Evolutionary conservation across 37 sponge, comb jelly and placozoan genomes (phyloP), one percentile per base, ranked within the genome.

Genomic region (Aplysina aerophoba): DNA sequence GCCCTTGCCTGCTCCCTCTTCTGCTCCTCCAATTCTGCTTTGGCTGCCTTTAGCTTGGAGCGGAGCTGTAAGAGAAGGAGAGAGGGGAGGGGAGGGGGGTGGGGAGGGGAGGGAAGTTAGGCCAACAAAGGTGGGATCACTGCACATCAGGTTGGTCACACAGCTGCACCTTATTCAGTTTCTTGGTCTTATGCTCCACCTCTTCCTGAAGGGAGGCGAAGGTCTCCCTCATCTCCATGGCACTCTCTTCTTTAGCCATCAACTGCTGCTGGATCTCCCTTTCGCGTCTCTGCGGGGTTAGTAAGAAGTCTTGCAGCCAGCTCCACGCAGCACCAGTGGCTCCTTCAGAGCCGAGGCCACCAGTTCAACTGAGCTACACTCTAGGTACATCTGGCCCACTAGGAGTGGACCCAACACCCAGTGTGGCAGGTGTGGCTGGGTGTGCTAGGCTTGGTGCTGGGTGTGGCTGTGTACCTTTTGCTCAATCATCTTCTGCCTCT

Each of bases 121-220:
- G 62, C 35, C 11, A 31, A 33, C 35, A 27, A 11, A 81, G 62
- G 61, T 3, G 59, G 3, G 36, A 72, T 22, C 14, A 24, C 14
- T 8, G 38, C 16, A 13, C 77, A 74, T 37, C 77, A 13, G n/a
- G n/a, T n/a, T n/a, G n/a, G n/a, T n/a, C n/a, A n/a, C n/a, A n/a
- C n/a, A 63, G 22, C 56, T 20, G 38, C 33, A 94, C 93, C 72
- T 95, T 93, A 36, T 90, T 95, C 41, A 98, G 90, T 84, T 98
- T 96, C 86, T 91, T 93, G 53, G 95, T 92, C 84, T 94, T 96
- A 22, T 55, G 41, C 28, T 91, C 90, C 24, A 96, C 97, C 36
- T 98, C 99, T 36, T 97, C 92, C 65, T 98, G 91, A 0, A 96
- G 87, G 25, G 92, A 90, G 54, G 83, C 59, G 79, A 85, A 93